Evolutionary conservation across 2,888 invertebrate genomes (phyloP).

Genomic region (Sphaeridia pumilis): DNA sequence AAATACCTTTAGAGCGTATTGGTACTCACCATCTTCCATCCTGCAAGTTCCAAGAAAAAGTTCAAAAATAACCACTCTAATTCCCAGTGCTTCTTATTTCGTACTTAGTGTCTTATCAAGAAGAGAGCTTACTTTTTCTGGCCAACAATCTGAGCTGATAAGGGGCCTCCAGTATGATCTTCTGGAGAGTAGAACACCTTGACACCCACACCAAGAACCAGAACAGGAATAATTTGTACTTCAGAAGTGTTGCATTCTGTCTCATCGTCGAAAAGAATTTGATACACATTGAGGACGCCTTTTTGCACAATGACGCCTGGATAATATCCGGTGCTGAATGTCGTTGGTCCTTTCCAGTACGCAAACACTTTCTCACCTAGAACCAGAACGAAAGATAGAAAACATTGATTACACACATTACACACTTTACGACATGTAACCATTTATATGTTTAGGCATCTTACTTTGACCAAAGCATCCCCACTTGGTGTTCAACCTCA

Average conservation of each 20-base stretch:
- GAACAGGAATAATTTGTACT: conserved; percentile 11
- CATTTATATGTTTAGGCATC: no score
- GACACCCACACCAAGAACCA: conserved; percentile 3
- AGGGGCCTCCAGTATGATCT: conserved; percentile 3
- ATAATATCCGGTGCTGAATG: conserved; percentile 11
- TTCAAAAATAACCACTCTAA: not conserved
- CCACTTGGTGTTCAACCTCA: conserved; percentile 5
- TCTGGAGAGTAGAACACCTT: conserved; percentile 11
- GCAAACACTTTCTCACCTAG: conserved; percentile 14
- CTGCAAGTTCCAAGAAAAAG: not conserved
- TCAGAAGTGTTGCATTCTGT: conserved; percentile 10
- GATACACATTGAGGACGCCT: conserved; percentile 9
- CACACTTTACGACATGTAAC: no score
- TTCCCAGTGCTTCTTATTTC: not conserved
- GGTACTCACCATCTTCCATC: not conserved
- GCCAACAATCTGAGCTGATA: conserved; percentile 6
- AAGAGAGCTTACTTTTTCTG: conserved; percentile 10
- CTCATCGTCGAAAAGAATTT: conserved; percentile 10
- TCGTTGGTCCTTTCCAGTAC: conserved; percentile 10
- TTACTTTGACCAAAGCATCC: conserved; percentile 15
- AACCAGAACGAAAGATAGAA: no score
- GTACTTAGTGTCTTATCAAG: not conserved
- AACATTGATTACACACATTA: no score
- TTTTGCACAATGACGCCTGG: conserved; percentile 8
- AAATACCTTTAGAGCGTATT: conserved; percentile 3